These are phyloP conservation scores for Tympanoctomys barrerae DNA, from an alignment of 2,797 vertebrate species.

Conservation along the genomic window DNA sequence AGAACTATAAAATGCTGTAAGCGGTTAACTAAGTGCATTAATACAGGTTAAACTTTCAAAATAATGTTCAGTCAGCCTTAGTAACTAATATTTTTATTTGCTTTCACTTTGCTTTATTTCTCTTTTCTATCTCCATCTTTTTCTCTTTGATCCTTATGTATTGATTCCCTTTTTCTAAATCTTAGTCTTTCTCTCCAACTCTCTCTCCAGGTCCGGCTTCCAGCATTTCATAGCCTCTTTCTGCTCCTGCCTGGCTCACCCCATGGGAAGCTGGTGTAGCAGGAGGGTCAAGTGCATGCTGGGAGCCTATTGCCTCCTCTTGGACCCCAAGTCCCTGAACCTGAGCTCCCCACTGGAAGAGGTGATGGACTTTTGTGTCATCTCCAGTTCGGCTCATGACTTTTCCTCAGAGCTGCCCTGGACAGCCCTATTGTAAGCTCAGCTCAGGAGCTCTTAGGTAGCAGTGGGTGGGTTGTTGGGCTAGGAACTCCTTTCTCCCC, in stretches of 20 bases:
- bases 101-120: background rate
- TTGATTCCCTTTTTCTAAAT: background rate
- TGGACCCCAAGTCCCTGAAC: background rate
- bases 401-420: background rate
- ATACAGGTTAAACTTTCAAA: background rate
- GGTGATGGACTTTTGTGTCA: background rate
- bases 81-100: conserved; percentile 1
- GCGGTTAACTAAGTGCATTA: background rate
- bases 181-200: background rate
- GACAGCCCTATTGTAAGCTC: background rate
- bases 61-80: background rate
- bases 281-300: background rate
- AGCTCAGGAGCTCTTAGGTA: background rate
- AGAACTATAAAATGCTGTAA: background rate
- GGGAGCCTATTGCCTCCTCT: background rate
- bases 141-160: background rate
- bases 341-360: background rate
- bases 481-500: background rate
- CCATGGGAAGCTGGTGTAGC: background rate
- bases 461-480: background rate
- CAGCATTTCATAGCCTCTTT: background rate
- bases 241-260: background rate
- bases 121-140: background rate
- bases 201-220: background rate
- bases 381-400: background rate